Evolutionary conservation across 2,113 vertebrate species (phyloP).

Genomic region (Oplegnathus fasciatus): DNA sequence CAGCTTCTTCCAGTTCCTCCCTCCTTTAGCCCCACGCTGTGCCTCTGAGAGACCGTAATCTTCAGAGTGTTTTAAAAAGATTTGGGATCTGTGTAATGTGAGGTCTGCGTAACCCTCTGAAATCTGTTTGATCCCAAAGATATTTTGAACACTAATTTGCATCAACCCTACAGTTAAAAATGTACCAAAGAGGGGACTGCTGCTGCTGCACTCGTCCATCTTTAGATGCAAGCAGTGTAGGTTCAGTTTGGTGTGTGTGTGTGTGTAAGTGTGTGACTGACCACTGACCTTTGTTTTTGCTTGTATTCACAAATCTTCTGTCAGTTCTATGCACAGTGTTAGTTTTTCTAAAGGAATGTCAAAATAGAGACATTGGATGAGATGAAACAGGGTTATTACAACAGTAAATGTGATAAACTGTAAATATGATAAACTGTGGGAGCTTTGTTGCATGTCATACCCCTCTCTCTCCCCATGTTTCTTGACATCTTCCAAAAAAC

Average conservation of each 20-base stretch:
- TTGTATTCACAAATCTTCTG: conserved; percentile 3
- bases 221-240: conserved; percentile 9
- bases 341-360: not conserved
- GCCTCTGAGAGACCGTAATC: conserved; percentile 12
- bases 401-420: too few relatives aligned
- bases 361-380: not conserved
- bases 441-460: not conserved
- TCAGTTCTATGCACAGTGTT: not conserved
- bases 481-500: not conserved
- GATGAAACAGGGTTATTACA: not conserved
- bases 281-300: conserved; percentile 20
- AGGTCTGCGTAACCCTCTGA: conserved; percentile 38
- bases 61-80: conserved; percentile 39
- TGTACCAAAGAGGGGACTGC: conserved; percentile 13
- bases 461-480: not conserved
- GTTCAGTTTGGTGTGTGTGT: not conserved
- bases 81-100: conserved; percentile 30
- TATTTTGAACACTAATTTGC: conserved; percentile 34
- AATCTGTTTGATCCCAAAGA: conserved; percentile 24
- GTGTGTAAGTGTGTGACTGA: not conserved
- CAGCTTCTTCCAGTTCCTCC: conserved; percentile 23
- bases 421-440: not conserved
- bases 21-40: conserved; percentile 17
- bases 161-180: conserved; percentile 26
- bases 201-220: conserved; percentile 4